Conservation (phyloP, 2,113 vertebrate genomes). For the Cygnus buccinator region DNA sequence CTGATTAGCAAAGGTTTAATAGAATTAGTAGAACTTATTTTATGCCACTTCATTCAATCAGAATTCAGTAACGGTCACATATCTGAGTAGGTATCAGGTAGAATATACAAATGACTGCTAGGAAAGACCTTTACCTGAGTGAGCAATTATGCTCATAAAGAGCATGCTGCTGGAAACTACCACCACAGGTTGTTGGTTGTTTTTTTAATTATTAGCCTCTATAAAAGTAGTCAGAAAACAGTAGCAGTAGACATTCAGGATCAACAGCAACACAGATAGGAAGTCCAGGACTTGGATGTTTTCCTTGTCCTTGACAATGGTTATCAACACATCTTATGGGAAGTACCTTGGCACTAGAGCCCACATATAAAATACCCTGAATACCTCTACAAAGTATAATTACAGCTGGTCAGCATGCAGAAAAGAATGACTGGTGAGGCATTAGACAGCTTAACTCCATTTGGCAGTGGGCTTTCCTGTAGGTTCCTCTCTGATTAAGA, state of each 20-base stretch:
- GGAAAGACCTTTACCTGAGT: not conserved
- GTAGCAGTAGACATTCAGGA: not conserved
- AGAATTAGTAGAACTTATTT: not conserved
- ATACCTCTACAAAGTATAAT: not conserved
- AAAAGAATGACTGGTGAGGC: not conserved
- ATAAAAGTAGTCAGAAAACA: not conserved
- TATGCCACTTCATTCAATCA: not conserved
- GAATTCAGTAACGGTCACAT: not conserved
- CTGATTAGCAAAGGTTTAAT: not conserved
- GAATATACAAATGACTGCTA: not conserved
- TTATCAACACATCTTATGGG: rapidly evolving
- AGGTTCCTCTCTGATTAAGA: not conserved
- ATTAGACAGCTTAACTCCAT: not conserved
- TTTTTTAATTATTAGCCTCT: not conserved
- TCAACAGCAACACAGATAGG: not conserved
- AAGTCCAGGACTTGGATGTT: not conserved
- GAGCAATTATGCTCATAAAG: not conserved
- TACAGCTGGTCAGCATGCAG: not conserved
- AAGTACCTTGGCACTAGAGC: not conserved
- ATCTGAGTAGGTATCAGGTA: not conserved
- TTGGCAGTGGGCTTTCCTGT: not conserved
- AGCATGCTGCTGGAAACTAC: not conserved
- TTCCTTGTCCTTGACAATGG: not conserved
- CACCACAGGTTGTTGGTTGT: not conserved
- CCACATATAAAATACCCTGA: not conserved